Percentiles rank a stretch among this genome's conserved stretches.
These are phyloP conservation scores for Drosophila hamatofila DNA, from an alignment of 2,888 invertebrate species.

Conservation along the genomic window DNA sequence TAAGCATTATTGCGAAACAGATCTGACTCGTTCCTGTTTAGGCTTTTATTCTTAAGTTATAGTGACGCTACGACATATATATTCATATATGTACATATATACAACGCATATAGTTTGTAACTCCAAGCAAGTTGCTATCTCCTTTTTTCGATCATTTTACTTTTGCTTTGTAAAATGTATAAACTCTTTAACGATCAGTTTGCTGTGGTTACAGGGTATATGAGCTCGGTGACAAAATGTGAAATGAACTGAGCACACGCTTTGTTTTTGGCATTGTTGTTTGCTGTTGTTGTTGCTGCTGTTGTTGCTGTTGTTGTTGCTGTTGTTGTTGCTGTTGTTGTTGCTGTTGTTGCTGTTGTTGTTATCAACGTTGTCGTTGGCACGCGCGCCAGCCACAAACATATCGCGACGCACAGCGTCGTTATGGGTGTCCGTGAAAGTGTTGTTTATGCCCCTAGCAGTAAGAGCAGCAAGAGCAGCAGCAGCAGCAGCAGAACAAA, in stretches of 20 bases:
- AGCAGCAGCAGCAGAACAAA: conserved; percentile 30
- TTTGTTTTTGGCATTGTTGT: conserved; percentile 14
- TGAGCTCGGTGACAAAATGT: conserved; percentile 31
- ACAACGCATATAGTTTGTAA: too few species aligned
- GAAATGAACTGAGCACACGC: conserved; percentile 22
- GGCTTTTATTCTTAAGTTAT: too few species aligned
- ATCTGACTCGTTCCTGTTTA: too few species aligned
- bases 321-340: conserved; percentile 3
- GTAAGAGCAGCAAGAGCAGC: conserved; percentile 18
- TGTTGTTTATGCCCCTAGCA: conserved; percentile 60
- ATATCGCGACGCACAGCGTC: conserved; percentile 65
- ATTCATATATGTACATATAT: too few species aligned
- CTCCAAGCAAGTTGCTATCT: too few species aligned
- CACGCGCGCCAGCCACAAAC: conserved; percentile 68
- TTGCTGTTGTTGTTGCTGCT: conserved; percentile 4
- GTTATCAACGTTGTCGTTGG: conserved; percentile 43
- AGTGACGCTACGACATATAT: too few species aligned
- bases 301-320: conserved; percentile 2
- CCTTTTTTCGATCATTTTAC: neutral
- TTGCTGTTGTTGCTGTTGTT: conserved; percentile 12
- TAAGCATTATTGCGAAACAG: too few species aligned
- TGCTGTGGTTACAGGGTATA: conserved; percentile 6
- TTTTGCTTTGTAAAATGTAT: too few species aligned
- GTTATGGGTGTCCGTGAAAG: conserved; percentile 64
- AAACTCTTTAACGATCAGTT: neutral